Base-by-base conservation (phyloP, 2,797 vertebrate genomes). In the Chromobotia macracanthus region DNA sequence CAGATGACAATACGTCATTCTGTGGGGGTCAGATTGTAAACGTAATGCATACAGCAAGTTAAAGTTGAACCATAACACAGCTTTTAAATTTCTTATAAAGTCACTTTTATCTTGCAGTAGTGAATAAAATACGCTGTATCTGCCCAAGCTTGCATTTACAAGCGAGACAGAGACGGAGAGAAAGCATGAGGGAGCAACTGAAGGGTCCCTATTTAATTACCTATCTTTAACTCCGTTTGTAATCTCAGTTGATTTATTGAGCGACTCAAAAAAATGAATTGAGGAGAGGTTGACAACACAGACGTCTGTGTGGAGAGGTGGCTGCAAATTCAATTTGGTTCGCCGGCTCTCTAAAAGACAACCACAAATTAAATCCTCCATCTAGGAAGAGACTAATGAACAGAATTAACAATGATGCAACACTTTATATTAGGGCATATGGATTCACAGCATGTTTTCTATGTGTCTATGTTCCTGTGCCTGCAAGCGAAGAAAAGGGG, bases 201-300 rank as follows among this genome's bases (percentile, higher is more conserved):
- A 86, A 81, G 74, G 79, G 73, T 72, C 79, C 77, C 80, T 74
- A 78, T 88, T 86, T 88, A 87, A 87, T 88, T 85, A 83, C 75
- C 80, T 90, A 91, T 92, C 92, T 89, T 91, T 91, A 93, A 92
- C 92, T 92, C 88, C 80, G 91, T 93, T 93, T 89, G 91, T 93
- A 89, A 92, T 93, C 90, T 89, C 87, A 88, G 89, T 92, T 89
- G 92, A 93, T 92, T 94, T 93, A 94, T 93, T 92, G 93, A 92
- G 84, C 88, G 75, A 85, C 86, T 87, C 82, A 88, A 89, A 71
- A 75, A 81, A 82, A 85, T 82, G 88, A 91, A 90, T 90, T 86
- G 89, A 84, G 82, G 78, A 71, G 61, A 77, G 83, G 84, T 48
- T 86, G 86, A 89, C 90, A 83, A 89, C 92, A 82, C 75, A 85